Base-by-base conservation (phyloP, 1,140 invertebrate species). In the Glossosoma conforme region DNA sequence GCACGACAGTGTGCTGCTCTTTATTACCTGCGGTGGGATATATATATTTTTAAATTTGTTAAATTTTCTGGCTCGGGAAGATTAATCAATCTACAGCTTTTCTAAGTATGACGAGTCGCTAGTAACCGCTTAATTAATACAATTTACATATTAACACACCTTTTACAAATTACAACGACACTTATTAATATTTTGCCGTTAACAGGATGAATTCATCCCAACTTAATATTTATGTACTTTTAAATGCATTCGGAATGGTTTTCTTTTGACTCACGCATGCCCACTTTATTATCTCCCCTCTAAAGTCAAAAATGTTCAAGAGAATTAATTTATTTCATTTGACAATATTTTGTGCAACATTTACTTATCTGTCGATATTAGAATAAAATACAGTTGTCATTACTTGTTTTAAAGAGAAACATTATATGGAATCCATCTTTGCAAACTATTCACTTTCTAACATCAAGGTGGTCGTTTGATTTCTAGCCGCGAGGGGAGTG, bases 401-500 rank as follows among this genome's bases (percentile, higher is more conserved):
- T 17, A 19, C 18, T 19, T 38, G 2, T 14, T 17, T 38, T 28
- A 8, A 28, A 14, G 2, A 38, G 2, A 17, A 17, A 17, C 5
- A 38, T 38, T 3, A 38, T 14, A 38, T 38, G 11, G n/a, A 33
- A 13, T 33, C 32, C 15, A 33, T 33, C 32, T 33, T n/a, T 3
- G 11, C 3, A 14, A 48, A 20, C 13, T 9, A 50, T 13, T 28
- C 11, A 28, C 50, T 22, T 59, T 60, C 59, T 68, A 68, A 67
- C 61, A 66, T 48, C 8, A 8, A 14, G 43, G 19, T 44, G 33
- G 37, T 49, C 24, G 17, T 71, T 72, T 72, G 54, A 65, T 70
- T 73, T 68, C 70, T 73, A 72, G 72, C 68, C 59, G 70, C 64
- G 66, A 72, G 72, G 70, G 70, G 68, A 69, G 65, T 69, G 55